Conservation (phyloP, 2,113 vertebrate genomes). For the Lanius ludovicianus region DNA sequence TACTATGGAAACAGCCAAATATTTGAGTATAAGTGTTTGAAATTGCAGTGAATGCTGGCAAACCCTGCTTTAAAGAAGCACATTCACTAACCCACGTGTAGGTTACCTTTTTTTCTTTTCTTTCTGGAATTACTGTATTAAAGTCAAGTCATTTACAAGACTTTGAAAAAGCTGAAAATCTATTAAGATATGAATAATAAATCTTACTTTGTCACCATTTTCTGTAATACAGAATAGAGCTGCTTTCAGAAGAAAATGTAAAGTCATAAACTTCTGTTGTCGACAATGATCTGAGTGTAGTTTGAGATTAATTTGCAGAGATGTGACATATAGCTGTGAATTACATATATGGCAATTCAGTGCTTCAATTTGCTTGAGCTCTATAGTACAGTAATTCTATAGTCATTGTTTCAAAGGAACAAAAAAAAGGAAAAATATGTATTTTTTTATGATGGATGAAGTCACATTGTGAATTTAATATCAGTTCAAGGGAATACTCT, state of each 20-base stretch:
- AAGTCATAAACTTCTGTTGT: neutral
- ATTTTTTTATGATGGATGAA: neutral
- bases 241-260: neutral
- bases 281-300: neutral
- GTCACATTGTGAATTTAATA: neutral
- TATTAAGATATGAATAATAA: neutral
- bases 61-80: neutral
- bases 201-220: neutral
- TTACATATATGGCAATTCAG: neutral
- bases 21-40: no score
- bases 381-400: neutral
- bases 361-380: neutral
- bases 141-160: neutral
- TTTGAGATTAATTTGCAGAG: slow-evolving; percentile 4
- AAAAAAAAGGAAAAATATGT: neutral
- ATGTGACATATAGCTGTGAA: neutral
- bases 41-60: neutral
- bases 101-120: neutral
- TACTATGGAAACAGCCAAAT: fast-evolving
- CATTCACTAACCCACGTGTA: neutral
- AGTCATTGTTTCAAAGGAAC: neutral
- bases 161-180: neutral
- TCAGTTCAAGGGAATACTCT: neutral
- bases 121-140: neutral
- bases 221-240: neutral